Base-by-base conservation (phyloP, 1,140 invertebrate genomes). In the Orius insidiosus region DNA sequence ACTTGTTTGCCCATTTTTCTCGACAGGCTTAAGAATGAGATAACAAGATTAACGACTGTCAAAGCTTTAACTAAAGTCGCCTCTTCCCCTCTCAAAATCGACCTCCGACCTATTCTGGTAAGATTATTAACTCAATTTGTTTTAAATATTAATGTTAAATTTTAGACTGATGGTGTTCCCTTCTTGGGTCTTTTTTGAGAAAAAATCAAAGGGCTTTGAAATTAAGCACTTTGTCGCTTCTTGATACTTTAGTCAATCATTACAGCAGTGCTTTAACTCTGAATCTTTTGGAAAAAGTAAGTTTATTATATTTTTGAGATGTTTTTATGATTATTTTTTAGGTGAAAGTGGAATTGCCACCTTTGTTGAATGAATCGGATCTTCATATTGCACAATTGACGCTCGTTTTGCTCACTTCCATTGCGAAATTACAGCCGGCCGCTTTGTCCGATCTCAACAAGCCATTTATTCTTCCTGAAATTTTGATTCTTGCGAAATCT, bases 201-300 rank as follows among this genome's bases (percentile, higher is more conserved):
- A 98, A 98, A 66, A 98, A 98, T 68, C 92, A 98, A 61, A 71
- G 95, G 52, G 86, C 90, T 15, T 64, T 98, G 13, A 95, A 97
- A 66, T 63, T 98, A 4, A 80, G 80, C 41, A 95, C 94, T 0
- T 63, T 98, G 5, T 78, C 82, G 33, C 70, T 98, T 42, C 64
- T 98, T 6, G 89, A 96, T 58, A 89, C 87, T 10, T 66, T 98
- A 24, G 78, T 90, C 8, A 78, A 78, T 46, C 86, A 88, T 59
- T 93, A 92, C 59, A 78, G 75, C 54, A 68, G 69, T 46, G 69
- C 71, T 14, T 65, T 88, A 24, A 76, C 75, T 49, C 64, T 74
- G 2, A 74, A 76, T 54, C 68, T 87, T 50, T 63, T 92, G 19
- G 75, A 77, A 54, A 79, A 79, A 60, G 80, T 78, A 55, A 45